Evolutionary conservation across 37 sponge, comb jelly and placozoan species (phyloP).

Genomic region (Spongilla lacustris): DNA sequence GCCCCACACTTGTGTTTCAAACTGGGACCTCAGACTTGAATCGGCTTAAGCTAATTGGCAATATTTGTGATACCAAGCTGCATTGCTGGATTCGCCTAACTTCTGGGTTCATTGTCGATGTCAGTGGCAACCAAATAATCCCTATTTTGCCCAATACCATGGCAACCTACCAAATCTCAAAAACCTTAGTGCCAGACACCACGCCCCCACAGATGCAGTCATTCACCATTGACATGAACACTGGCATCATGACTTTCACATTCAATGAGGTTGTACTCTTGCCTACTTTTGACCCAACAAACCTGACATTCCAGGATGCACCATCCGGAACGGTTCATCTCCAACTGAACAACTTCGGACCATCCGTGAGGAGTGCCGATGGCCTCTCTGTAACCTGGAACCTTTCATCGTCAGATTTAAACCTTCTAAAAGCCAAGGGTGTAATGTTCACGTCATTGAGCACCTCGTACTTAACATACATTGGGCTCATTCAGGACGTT

Average conservation of each 20-base stretch:
- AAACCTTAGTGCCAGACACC: slow-evolving; percentile 58
- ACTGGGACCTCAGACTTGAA: slow-evolving; percentile 62
- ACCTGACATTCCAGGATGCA: slow-evolving; percentile 71
- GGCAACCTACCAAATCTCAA: slow-evolving; percentile 39
- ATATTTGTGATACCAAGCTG: slow-evolving; percentile 53
- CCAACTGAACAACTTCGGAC: slow-evolving; percentile 45
- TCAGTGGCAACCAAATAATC: slow-evolving; percentile 63
- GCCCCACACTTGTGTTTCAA: slow-evolving; percentile 37
- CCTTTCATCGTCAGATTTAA: slow-evolving; percentile 65
- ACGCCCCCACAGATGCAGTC: slow-evolving; percentile 51
- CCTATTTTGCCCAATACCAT: slow-evolving; percentile 58
- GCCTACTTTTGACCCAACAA: slow-evolving; percentile 60
- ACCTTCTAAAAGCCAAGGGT: slow-evolving; percentile 64
- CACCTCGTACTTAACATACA: slow-evolving; percentile 58
- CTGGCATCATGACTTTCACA: slow-evolving; percentile 71
- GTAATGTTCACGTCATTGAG: slow-evolving; percentile 32
- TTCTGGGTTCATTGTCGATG: slow-evolving; percentile 55
- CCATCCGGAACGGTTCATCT: neutral
- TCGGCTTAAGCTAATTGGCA: slow-evolving; percentile 71
- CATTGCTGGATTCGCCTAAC: slow-evolving; percentile 85
- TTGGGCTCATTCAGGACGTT: slow-evolving; percentile 59
- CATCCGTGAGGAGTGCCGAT: slow-evolving; percentile 42
- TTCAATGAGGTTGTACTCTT: slow-evolving; percentile 80
- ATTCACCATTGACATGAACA: slow-evolving; percentile 74
- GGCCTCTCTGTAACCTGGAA: slow-evolving; percentile 55